Conservation (phyloP, 1,140 invertebrate species). For the Monomorium pharaonis region DNA sequence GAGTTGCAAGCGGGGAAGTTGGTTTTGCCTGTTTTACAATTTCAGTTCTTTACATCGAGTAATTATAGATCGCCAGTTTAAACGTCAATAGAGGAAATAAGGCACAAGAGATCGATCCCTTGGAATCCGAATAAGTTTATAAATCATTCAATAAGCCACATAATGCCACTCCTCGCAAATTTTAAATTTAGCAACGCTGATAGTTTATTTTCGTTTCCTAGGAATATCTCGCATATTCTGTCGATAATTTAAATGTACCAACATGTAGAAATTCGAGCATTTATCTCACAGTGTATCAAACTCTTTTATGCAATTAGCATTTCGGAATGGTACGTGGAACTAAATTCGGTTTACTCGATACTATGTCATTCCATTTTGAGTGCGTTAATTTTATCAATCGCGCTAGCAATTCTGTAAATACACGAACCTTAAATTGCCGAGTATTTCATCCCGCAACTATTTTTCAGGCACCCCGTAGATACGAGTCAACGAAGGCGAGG, state of each 20-base stretch:
- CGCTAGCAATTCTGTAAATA: not conserved
- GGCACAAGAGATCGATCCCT: not conserved
- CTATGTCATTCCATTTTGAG: not conserved
- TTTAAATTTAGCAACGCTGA: not conserved
- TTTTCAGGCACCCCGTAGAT: conserved; percentile 75
- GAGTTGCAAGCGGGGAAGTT: not conserved
- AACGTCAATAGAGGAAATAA: not conserved
- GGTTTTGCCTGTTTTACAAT: not conserved
- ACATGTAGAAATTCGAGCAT: conserved; percentile 7
- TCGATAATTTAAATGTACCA: not conserved
- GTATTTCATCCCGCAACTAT: conserved; percentile 10
- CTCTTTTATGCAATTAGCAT: not conserved
- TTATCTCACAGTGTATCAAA: not conserved
- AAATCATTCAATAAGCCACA: not conserved
- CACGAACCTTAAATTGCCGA: not conserved
- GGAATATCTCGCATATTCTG: not conserved
- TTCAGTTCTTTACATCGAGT: not conserved
- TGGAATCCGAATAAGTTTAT: not conserved
- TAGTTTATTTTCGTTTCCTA: not conserved
- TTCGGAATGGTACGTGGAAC: not conserved
- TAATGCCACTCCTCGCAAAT: not conserved
- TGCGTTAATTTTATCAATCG: not conserved
- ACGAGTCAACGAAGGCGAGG: conserved; percentile 74
- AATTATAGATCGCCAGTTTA: not conserved
- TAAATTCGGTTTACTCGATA: not conserved